A percentile compares a stretch with the other conserved stretches of the same genome.
Conservation (phyloP, 1,140 invertebrate genomes). For the Homalodisca vitripennis region DNA sequence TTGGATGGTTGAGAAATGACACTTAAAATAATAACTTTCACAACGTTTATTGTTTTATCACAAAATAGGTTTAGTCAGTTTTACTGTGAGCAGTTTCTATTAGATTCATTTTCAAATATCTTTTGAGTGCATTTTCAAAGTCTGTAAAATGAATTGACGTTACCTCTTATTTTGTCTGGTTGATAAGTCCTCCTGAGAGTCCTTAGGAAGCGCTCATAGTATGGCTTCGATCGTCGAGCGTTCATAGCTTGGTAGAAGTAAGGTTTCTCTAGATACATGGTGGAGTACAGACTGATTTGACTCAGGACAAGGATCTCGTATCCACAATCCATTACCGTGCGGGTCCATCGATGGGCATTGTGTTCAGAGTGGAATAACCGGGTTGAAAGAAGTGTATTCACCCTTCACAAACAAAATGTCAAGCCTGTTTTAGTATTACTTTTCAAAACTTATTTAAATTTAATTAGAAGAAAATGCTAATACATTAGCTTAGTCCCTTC, state of each 20-base stretch:
- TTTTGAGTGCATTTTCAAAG: no score
- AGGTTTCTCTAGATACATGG: background rate
- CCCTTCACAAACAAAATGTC: background rate
- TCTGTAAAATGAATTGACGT: no score
- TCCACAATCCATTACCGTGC: background rate
- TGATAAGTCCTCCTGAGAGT: background rate
- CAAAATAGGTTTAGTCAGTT: no score
- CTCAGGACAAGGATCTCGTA: background rate
- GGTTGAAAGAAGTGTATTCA: background rate
- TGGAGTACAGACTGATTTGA: constrained; percentile 6
- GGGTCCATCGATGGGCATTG: background rate
- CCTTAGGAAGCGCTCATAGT: background rate
- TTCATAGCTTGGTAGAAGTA: constrained; percentile 2
- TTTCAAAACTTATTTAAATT: no score
- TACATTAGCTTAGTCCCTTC: no score
- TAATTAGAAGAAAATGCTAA: no score
- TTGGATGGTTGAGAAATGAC: no score
- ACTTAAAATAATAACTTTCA: no score
- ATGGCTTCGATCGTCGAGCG: background rate
- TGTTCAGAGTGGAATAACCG: background rate
- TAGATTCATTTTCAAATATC: no score
- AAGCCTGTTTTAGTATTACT: no score
- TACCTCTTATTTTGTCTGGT: constrained; percentile 7
- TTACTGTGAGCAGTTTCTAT: no score
- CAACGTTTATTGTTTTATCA: no score